A percentile compares a stretch with the other conserved stretches of the same genome.
These are phyloP conservation scores for Semaprochilodus insignis DNA, from an alignment of 2,797 vertebrate genomes.

Conservation along the genomic window DNA sequence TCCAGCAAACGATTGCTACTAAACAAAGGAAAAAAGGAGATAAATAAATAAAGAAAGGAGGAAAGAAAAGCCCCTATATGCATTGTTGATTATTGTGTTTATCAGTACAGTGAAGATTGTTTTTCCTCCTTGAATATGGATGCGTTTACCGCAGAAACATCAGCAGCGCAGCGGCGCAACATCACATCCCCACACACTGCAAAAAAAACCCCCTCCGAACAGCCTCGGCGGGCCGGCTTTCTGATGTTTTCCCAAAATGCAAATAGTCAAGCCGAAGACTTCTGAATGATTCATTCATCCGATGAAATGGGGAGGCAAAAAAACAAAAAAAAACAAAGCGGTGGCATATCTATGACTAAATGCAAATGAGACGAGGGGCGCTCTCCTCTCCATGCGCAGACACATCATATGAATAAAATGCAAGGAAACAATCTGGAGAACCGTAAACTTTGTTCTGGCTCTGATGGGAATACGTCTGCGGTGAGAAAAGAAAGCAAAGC, in stretches of 20 bases:
- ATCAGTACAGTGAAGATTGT: background rate
- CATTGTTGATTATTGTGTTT: conserved; percentile 24
- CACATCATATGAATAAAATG: conserved; percentile 7
- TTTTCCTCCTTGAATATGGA: conserved; percentile 21
- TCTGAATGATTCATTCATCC: conserved; percentile 25
- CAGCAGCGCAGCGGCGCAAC: background rate
- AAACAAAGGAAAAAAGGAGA: background rate
- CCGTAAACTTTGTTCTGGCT: conserved; percentile 15
- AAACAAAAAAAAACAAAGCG: background rate
- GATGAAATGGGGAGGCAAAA: conserved; percentile 1
- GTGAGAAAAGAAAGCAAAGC: background rate
- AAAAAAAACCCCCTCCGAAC: background rate
- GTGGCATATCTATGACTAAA: conserved; percentile 7
- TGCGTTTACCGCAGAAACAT: background rate
- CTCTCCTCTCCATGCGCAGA: background rate
- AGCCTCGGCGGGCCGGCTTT: background rate
- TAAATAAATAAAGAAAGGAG: too few relatives aligned
- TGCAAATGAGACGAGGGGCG: conserved; percentile 10
- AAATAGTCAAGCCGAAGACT: conserved; percentile 17
- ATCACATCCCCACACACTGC: background rate
- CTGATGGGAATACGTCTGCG: conserved; percentile 13
- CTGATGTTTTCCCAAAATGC: conserved; percentile 16
- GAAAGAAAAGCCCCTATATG: background rate
- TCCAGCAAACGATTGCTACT: background rate
- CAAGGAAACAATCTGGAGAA: conserved; percentile 15